phyloP scores from a whole-genome alignment of 2,888 invertebrate genomes.

The Seira musarum region DNA sequence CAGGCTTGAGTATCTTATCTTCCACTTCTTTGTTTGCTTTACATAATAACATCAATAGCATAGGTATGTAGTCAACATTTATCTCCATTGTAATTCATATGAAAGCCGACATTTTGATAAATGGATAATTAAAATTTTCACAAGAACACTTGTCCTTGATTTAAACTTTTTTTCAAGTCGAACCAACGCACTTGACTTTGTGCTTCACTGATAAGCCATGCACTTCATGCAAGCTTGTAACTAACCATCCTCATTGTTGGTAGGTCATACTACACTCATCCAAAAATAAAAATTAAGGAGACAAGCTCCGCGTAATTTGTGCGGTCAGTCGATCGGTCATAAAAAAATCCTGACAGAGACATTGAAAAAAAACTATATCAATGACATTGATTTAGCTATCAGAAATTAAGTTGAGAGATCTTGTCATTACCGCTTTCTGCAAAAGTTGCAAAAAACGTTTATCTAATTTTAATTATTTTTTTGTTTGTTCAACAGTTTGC shows the following conservation, averaged over 20 bases:
- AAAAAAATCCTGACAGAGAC: not conserved
- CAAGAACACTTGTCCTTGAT: not conserved
- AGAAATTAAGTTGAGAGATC: not conserved
- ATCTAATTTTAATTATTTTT: constrained; percentile 10
- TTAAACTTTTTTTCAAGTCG: constrained; percentile 1
- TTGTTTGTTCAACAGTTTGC: constrained; percentile 42
- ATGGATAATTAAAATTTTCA: not conserved
- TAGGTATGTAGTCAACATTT: too few relatives aligned
- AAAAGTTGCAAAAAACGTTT: constrained; percentile 9
- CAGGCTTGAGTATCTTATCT: too few relatives aligned
- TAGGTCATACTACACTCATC: too few relatives aligned
- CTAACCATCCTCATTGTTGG: not conserved
- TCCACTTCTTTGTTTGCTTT: too few relatives aligned
- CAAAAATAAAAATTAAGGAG: not conserved
- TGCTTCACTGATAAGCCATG: constrained; percentile 11
- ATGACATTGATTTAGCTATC: constrained; percentile 9
- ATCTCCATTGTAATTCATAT: constrained; percentile 3
- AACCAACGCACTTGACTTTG: constrained; percentile 45
- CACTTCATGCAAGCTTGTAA: not conserved
- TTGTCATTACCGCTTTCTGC: too few relatives aligned
- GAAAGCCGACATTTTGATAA: constrained; percentile 2
- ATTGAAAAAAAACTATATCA: not conserved
- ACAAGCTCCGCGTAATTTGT: not conserved
- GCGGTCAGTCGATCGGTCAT: not conserved
- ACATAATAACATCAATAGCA: too few relatives aligned